Percentiles rank a stretch among this genome's conserved stretches.
phyloP scores from a whole-genome alignment of 2,113 vertebrate genomes.

The Spilogale gracilis region DNA sequence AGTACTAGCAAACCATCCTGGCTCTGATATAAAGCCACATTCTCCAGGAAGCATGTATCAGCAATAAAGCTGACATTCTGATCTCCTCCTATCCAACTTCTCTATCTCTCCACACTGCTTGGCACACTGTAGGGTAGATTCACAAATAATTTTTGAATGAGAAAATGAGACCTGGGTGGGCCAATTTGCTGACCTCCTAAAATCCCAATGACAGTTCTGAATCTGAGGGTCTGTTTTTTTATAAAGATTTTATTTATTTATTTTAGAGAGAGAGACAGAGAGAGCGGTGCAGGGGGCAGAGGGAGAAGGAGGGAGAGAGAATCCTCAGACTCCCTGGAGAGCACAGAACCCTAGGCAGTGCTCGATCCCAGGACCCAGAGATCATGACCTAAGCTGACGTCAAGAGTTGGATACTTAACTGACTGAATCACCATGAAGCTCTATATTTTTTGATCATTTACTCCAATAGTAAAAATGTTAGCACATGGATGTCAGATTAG shows the following conservation, averaged over 20 bases:
- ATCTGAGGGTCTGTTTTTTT: background rate
- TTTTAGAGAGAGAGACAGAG: background rate
- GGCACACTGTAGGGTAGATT: background rate
- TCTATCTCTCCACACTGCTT: background rate
- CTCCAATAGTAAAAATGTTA: background rate
- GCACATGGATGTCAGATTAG: background rate
- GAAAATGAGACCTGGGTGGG: background rate
- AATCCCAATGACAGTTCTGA: conserved; percentile 12
- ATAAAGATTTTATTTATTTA: background rate
- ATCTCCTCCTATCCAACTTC: background rate
- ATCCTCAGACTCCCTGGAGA: background rate
- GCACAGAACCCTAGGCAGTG: background rate
- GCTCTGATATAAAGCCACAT: background rate
- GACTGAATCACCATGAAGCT: background rate
- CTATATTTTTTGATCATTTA: background rate
- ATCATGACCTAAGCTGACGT: background rate
- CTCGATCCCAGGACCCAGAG: background rate
- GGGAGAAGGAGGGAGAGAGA: background rate
- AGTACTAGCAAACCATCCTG: background rate
- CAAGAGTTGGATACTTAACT: background rate
- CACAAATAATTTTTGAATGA: conserved; percentile 1
- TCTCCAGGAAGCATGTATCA: background rate
- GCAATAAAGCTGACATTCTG: background rate
- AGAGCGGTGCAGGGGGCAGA: background rate
- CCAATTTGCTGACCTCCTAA: background rate